Conservation (phyloP, 2,113 vertebrate genomes). For the Noturus placidus region DNA sequence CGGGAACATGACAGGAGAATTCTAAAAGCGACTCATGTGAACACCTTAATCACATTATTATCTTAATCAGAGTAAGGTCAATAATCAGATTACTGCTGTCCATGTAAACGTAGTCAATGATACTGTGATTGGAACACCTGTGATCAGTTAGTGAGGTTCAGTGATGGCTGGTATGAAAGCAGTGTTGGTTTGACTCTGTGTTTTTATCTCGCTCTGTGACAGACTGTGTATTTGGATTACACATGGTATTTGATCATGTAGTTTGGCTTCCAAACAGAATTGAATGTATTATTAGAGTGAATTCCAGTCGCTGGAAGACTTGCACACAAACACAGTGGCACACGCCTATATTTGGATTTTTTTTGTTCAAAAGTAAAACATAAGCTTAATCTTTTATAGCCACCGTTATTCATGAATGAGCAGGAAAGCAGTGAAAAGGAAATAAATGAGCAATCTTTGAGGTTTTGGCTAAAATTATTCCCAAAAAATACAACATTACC, state of each 20-base stretch:
- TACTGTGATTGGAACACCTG: neutral
- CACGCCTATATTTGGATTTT: constrained; percentile 14
- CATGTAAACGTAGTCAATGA: too few relatives aligned
- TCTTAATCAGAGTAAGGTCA: too few relatives aligned
- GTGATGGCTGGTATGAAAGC: neutral
- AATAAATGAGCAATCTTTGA: neutral
- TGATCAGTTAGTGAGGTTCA: neutral
- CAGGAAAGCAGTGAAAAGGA: neutral
- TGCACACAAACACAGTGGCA: neutral
- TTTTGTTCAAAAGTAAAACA: neutral
- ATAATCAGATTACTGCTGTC: too few relatives aligned
- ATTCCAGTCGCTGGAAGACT: neutral
- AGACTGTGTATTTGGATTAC: neutral
- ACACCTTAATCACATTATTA: too few relatives aligned
- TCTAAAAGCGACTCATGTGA: too few relatives aligned
- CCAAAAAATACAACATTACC: neutral
- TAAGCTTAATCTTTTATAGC: neutral
- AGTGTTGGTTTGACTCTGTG: neutral
- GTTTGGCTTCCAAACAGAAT: neutral
- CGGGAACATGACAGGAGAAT: too few relatives aligned
- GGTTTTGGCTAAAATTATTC: neutral
- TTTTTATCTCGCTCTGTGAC: neutral
- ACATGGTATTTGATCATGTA: neutral
- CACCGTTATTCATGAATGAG: neutral
- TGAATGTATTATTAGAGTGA: neutral